These are phyloP conservation scores for Zaprionus lineosus DNA, from an alignment of 2,888 invertebrate species.

Conservation along the genomic window DNA sequence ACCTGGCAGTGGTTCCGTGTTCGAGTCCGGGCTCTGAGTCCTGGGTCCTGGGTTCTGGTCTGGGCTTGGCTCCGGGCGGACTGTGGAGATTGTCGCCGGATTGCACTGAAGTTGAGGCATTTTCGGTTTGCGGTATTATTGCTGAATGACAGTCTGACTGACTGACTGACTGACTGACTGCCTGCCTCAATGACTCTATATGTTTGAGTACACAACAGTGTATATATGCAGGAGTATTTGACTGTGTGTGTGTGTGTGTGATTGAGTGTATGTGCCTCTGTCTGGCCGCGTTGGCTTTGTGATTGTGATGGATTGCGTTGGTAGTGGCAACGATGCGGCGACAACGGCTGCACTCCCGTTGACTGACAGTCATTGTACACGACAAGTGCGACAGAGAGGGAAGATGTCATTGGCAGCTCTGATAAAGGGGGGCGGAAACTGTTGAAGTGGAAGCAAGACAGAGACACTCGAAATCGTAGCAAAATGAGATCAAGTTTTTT, in stretches of 20 bases:
- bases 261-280: constrained; percentile 15
- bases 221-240: neutral
- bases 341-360: constrained; percentile 42
- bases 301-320: constrained; percentile 66
- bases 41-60: constrained; percentile 7
- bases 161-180: constrained; percentile 33
- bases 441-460: no score
- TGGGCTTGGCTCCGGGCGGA: neutral
- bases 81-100: constrained; percentile 36
- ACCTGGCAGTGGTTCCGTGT: neutral
- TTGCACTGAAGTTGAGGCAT: constrained; percentile 62
- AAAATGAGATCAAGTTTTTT: no score
- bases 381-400: neutral
- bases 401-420: no score
- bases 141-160: constrained; percentile 54
- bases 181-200: constrained; percentile 50
- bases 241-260: constrained; percentile 2
- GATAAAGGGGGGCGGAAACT: no score
- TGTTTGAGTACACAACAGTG: constrained; percentile 14
- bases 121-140: constrained; percentile 67
- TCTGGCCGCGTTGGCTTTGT: constrained; percentile 62
- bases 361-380: constrained; percentile 36
- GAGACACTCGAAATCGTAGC: no score
- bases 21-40: constrained; percentile 4
- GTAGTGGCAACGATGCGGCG: constrained; percentile 48